These are phyloP conservation scores for Perizoma affinitatum DNA, from an alignment of 2,888 invertebrate genomes.

Conservation along the genomic window DNA sequence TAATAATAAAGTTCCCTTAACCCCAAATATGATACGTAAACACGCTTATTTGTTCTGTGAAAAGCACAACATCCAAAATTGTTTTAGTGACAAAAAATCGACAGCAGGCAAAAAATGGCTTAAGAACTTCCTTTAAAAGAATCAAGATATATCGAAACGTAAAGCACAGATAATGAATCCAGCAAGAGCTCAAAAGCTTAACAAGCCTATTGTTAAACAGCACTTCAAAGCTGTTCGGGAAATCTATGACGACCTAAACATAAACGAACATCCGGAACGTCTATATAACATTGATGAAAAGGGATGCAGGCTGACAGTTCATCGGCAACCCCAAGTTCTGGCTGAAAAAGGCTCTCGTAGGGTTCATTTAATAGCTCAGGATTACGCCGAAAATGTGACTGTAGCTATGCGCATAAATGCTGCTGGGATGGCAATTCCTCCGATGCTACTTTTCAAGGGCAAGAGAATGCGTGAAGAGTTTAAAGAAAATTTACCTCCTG, in stretches of 20 bases:
- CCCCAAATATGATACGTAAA: too few species aligned
- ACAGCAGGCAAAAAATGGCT: too few species aligned
- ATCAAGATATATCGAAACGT: too few species aligned
- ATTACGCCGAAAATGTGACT: constrained; percentile 42
- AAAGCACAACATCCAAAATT: too few species aligned
- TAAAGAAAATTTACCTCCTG: constrained; percentile 21
- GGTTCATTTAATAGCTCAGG: constrained; percentile 35
- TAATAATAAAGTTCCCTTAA: too few species aligned
- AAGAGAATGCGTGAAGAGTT: constrained; percentile 29
- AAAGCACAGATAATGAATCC: too few species aligned
- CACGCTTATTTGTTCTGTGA: too few species aligned
- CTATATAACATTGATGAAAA: constrained; percentile 19
- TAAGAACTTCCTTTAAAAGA: too few species aligned
- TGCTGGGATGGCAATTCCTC: constrained; percentile 27
- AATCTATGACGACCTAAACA: constrained; percentile 11
- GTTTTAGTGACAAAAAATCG: too few species aligned
- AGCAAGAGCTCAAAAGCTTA: too few species aligned
- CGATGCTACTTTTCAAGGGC: constrained; percentile 40
- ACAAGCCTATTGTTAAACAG: too few species aligned
- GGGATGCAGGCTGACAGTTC: constrained; percentile 9
- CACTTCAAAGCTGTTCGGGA: too few species aligned
- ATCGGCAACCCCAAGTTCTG: constrained; percentile 8
- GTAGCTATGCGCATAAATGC: constrained; percentile 34
- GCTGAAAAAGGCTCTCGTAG: constrained; percentile 30
- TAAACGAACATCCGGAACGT: constrained; percentile 12